These are phyloP conservation scores for Lophius americanus DNA, from an alignment of 2,797 vertebrate genomes.

Conservation along the genomic window DNA sequence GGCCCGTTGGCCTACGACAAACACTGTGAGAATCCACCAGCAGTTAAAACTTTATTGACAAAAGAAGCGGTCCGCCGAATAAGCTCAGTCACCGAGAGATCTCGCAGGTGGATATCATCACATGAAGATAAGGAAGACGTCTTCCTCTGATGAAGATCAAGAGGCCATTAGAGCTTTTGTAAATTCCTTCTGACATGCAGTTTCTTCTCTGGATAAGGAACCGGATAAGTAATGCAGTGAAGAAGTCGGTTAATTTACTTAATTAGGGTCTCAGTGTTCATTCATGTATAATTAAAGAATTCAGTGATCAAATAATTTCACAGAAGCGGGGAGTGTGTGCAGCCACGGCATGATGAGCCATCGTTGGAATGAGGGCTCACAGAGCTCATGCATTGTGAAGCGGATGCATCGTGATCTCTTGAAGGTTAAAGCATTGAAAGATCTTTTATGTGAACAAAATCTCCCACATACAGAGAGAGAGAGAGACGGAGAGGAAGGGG, in stretches of 20 bases:
- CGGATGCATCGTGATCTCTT: slow-evolving; percentile 31
- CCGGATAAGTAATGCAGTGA: slow-evolving; percentile 56
- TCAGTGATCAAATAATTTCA: slow-evolving; percentile 47
- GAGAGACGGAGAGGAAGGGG: neutral
- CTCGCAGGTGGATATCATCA: slow-evolving; percentile 17
- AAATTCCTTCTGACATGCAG: slow-evolving; percentile 51
- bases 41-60: slow-evolving; percentile 3
- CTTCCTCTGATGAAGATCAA: slow-evolving; percentile 40
- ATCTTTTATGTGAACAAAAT: slow-evolving; percentile 27
- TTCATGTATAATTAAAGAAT: slow-evolving; percentile 61
- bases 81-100: neutral
- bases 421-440: slow-evolving; percentile 36
- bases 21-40: neutral
- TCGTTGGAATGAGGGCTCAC: slow-evolving; percentile 38
- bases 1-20: no score
- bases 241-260: slow-evolving; percentile 52
- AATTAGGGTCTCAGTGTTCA: slow-evolving; percentile 51
- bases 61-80: neutral
- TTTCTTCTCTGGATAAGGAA: slow-evolving; percentile 51
- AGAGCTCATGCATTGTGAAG: slow-evolving; percentile 41
- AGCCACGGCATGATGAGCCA: slow-evolving; percentile 13
- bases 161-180: slow-evolving; percentile 50
- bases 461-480: slow-evolving; percentile 9
- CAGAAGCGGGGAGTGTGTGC: slow-evolving; percentile 26
- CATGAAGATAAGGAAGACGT: slow-evolving; percentile 40